Evolutionary conservation across 2,888 invertebrate species (phyloP).

Genomic region (Hanleya hanleyi): DNA sequence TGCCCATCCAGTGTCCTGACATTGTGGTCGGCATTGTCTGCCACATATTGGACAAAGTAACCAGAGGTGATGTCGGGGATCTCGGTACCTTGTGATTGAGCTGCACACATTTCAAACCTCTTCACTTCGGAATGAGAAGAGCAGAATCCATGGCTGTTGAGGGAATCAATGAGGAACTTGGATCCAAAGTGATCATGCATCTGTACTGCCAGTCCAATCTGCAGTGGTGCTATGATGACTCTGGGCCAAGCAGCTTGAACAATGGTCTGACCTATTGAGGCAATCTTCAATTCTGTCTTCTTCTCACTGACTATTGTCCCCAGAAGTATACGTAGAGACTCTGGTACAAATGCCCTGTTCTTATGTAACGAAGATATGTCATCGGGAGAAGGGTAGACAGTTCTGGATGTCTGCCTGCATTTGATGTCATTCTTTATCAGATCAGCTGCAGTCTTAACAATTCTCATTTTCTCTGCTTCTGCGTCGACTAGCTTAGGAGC

Average conservation of each 20-base stretch:
- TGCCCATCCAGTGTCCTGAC: constrained; percentile 44
- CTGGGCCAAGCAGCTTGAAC: constrained; percentile 40
- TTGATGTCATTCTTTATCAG: constrained; percentile 15
- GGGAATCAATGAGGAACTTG: constrained; percentile 43
- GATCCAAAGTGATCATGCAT: constrained; percentile 48
- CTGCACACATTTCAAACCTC: constrained; percentile 24
- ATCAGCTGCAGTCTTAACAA: constrained; percentile 25
- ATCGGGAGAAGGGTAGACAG: constrained; percentile 18
- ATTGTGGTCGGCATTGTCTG: constrained; percentile 54
- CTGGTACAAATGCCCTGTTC: constrained; percentile 26
- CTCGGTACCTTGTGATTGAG: constrained; percentile 19
- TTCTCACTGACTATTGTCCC: constrained; percentile 17
- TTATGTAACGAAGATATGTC: constrained; percentile 21
- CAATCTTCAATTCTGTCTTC: constrained; percentile 22
- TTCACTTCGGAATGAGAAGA: constrained; percentile 36
- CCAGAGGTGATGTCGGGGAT: constrained; percentile 22
- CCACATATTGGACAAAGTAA: constrained; percentile 45
- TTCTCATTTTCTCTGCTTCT: constrained; percentile 19
- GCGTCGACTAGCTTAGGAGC: not conserved
- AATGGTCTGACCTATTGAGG: constrained; percentile 42
- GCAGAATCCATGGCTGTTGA: constrained; percentile 43
- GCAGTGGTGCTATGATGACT: constrained; percentile 39
- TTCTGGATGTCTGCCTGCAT: not conserved
- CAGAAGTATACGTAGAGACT: constrained; percentile 27
- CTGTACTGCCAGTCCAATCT: constrained; percentile 43